Base-by-base conservation (phyloP, 2,888 invertebrate genomes). In the Myopa tessellatipennis region DNA sequence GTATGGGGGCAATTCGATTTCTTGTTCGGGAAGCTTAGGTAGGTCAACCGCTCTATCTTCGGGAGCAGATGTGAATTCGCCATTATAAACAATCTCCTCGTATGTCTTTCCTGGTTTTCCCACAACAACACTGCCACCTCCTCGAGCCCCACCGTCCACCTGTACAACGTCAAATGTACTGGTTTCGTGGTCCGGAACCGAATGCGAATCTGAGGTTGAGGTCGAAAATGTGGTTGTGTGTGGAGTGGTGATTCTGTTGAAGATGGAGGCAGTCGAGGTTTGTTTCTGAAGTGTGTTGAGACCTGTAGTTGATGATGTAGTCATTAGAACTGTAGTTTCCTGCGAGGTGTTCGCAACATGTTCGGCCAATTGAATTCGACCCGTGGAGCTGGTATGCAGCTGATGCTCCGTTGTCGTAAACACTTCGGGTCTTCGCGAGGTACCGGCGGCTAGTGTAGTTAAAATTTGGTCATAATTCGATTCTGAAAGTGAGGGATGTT, bases 391-490 rank as follows among this genome's bases (percentile, higher is more conserved):
- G 72, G 89, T 89, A 4, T 86, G 86, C 38, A 91, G 91, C 74
- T 91, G 90, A 82, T 91, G 91, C 0, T 92, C 92, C 0, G 91
- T 91, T 70, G 73, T 77, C 40, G 89, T 89, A 0, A 89, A 88
- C 0, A 79, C 55, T 45, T 83, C 74, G 52, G 84, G 84, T 80
- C 83, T 83, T 40, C 87, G 81, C 26, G 80, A 71, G 16, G 80
- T 79, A 16, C 79, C 81, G 60, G 83, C 87, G 4, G 86, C 76
- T 52, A 36, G 8, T 26, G 88, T 87, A 16, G 84, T 71, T 16
- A 77, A 40, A 36, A 83, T 81, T 82, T 85, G 78, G 78, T 88
- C 84, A 79, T 85, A 86, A 81, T 85, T 86, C 72, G 83, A 77
- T 82, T 87, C 87, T 87, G 85, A 79, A 87, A 86, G 68, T 50